phyloP scores from a whole-genome alignment of 2,888 invertebrate genomes.

The Ophion obscuratus region DNA sequence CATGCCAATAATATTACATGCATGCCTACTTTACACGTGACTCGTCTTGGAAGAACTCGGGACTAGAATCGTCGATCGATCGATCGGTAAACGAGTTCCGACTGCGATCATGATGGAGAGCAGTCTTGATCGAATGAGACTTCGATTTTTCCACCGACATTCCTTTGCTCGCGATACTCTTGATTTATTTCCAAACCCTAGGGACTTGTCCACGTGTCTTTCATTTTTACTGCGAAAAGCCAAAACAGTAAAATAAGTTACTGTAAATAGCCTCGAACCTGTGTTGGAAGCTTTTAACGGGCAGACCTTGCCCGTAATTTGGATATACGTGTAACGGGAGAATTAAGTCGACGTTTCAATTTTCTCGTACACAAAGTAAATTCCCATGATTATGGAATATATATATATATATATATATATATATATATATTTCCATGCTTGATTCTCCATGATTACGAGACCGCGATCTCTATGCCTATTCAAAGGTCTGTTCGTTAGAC shows the following conservation, averaged over 20 bases:
- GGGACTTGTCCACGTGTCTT: slow-evolving; percentile 1
- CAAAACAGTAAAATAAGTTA: neutral
- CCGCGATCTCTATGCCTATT: slow-evolving; percentile 63
- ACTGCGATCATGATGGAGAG: slow-evolving; percentile 43
- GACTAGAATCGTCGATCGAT: slow-evolving; percentile 62
- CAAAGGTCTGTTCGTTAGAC: slow-evolving; percentile 74
- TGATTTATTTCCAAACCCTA: neutral
- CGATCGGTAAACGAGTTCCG: slow-evolving; percentile 62
- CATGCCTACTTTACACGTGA: slow-evolving; percentile 68
- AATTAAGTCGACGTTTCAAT: slow-evolving; percentile 14
- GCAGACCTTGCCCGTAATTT: neutral
- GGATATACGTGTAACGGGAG: slow-evolving; percentile 12
- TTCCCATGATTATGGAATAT: slow-evolving; percentile 13
- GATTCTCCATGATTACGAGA: slow-evolving; percentile 21
- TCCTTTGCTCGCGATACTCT: neutral
- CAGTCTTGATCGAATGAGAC: slow-evolving; percentile 10
- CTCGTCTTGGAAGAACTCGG: slow-evolving; percentile 57
- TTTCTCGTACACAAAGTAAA: slow-evolving; percentile 2
- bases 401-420: too few species aligned
- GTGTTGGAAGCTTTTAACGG: neutral
- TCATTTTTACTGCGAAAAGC: neutral
- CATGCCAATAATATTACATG: slow-evolving; percentile 5
- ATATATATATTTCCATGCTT: neutral
- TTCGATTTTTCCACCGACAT: slow-evolving; percentile 8
- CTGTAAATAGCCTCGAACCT: too few species aligned